Conservation (phyloP, 2,113 vertebrate species). For the Mugil cephalus region DNA sequence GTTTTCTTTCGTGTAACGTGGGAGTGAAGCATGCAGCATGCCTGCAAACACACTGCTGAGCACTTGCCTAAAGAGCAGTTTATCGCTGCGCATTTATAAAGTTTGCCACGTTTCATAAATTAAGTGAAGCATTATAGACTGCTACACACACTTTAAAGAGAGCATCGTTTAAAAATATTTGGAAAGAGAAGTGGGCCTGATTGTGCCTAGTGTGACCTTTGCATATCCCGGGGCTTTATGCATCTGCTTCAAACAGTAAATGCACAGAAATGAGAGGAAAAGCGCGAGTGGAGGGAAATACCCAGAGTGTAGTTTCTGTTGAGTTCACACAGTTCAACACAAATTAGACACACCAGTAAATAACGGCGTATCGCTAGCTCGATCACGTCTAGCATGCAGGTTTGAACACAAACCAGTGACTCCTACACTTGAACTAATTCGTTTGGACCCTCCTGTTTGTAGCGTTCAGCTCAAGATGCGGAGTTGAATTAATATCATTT, state of each 20-base stretch:
- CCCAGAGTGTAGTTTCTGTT: not conserved
- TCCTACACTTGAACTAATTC: too few relatives aligned
- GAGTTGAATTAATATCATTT: not conserved
- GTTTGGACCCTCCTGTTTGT: not conserved
- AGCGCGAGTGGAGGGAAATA: not conserved
- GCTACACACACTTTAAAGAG: not conserved
- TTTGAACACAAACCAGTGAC: too few relatives aligned
- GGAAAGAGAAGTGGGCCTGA: not conserved
- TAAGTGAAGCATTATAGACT: too few relatives aligned
- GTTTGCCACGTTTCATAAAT: not conserved
- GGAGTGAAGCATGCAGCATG: not conserved
- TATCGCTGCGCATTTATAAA: not conserved
- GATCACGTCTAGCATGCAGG: too few relatives aligned
- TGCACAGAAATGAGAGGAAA: slow-evolving; percentile 1
- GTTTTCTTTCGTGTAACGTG: not conserved
- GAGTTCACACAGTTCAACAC: not conserved
- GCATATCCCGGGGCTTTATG: not conserved
- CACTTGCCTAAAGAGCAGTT: not conserved
- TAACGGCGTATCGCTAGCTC: too few relatives aligned
- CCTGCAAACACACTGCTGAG: not conserved
- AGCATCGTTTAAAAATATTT: not conserved
- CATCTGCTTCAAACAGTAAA: not conserved
- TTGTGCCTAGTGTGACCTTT: not conserved
- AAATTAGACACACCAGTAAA: not conserved
- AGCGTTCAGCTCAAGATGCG: not conserved